These are phyloP conservation scores for Aplodontia rufa DNA, from an alignment of 2,113 vertebrate genomes.

Conservation along the genomic window DNA sequence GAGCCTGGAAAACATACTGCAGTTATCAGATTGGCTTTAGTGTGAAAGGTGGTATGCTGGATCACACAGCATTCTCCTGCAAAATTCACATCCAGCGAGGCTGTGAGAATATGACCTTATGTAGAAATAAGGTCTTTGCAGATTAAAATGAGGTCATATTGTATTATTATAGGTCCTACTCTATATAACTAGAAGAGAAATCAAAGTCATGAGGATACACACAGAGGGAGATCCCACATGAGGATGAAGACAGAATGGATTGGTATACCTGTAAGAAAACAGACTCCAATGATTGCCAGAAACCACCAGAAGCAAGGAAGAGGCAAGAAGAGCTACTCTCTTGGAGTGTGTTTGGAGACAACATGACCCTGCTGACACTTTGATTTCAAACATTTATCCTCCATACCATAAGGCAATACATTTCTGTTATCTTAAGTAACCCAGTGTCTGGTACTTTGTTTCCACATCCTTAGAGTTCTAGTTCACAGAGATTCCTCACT, in stretches of 20 bases:
- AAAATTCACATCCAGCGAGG: background rate
- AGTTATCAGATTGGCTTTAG: background rate
- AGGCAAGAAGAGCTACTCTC: background rate
- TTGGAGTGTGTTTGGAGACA: background rate
- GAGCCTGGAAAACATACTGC: background rate
- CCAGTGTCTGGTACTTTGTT: background rate
- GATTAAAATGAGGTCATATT: background rate
- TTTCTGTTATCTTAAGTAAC: background rate
- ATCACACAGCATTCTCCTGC: background rate
- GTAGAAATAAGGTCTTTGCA: background rate
- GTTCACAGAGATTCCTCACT: background rate
- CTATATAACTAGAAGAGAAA: background rate
- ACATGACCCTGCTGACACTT: background rate
- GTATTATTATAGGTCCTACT: background rate
- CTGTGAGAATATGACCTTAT: background rate
- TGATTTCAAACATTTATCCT: background rate
- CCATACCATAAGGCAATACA: background rate
- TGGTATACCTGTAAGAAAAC: background rate
- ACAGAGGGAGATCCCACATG: background rate
- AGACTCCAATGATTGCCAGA: background rate
- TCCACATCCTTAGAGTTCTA: background rate
- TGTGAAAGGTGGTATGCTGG: background rate
- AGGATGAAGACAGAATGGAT: background rate
- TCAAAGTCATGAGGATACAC: background rate
- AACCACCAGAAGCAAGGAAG: background rate